These are phyloP conservation scores for Neopipo cinnamomea DNA, from an alignment of 2,113 vertebrate species.

Conservation along the genomic window DNA sequence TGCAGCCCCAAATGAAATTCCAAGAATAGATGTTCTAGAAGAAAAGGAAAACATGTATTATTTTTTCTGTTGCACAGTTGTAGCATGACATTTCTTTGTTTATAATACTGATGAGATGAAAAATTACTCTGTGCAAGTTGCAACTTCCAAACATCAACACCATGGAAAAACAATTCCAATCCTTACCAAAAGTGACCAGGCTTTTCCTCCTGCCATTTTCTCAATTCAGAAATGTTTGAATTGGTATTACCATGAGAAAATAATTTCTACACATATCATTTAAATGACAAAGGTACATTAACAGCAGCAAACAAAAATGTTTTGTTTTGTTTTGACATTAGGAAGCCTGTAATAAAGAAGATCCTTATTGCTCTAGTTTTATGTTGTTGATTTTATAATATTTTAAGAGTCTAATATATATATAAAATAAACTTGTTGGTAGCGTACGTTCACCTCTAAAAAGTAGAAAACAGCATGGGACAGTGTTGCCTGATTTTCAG, in stretches of 20 bases:
- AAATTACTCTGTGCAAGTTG: background rate
- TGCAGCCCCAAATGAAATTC: constrained; percentile 90
- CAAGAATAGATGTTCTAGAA: constrained; percentile 85
- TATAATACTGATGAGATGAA: background rate
- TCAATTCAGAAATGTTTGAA: background rate
- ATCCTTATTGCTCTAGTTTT: background rate
- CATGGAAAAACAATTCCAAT: background rate
- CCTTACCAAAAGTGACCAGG: background rate
- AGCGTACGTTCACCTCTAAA: background rate
- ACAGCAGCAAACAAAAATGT: background rate
- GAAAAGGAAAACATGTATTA: constrained; percentile 45
- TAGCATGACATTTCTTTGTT: background rate
- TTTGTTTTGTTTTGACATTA: background rate
- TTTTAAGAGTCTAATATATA: background rate
- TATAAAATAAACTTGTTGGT: background rate
- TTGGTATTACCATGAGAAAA: background rate
- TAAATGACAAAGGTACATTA: background rate
- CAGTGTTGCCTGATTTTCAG: background rate
- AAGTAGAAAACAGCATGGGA: background rate
- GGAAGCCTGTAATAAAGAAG: background rate
- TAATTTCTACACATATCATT: background rate
- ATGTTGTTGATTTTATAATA: background rate
- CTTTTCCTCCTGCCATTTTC: background rate
- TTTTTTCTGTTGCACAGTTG: background rate
- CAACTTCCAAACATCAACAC: background rate